Evolutionary conservation across 92 coral and sea anemone genomes (phyloP), one percentile per base, ranked within the genome.

Genomic region (Actinostola sp.): DNA sequence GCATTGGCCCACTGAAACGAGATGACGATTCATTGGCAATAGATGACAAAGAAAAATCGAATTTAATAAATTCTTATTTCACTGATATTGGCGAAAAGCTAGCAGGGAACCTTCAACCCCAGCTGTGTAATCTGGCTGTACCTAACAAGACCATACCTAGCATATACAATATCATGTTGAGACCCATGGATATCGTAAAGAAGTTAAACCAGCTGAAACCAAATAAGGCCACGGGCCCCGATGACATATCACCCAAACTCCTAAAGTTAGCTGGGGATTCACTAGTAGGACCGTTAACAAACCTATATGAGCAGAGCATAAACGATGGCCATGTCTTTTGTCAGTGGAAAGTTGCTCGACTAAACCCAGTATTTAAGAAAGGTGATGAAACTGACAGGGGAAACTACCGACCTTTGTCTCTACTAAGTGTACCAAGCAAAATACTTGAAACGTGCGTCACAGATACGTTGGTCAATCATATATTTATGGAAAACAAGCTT

Each of bases 351-450:
- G 4, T 16, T 31, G 69, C 79, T 23, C 71, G 63, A 50, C 29
- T 80, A 0, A 60, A 79, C 13, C 73, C 75, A 12, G 27, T 80
- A 15, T 71, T 33, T 39, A 80, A 80, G 65, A 72, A 71, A 63
- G 73, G 54, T 16, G 86, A 80, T 25, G 80, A 53, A 30, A 61
- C 80, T 13, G 68, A 72, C 32, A 53, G 16, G 20, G 80, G 52
- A 35, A 80, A 80, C 27, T 80, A 72, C 67, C n/a, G 80, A 29
- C 81, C 71, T 2, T 8, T 81, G 21, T 81, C 75, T 29, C 24
- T 73, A 3, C 71, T 73, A 13, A 32, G 86, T 19, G 44, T 81
- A 14, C 86, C 86, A 0, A 73, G 81, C 52, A 81, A 81, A 31
- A 73, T 81, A 27, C 20, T 81, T 21, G 81, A 75, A 49, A 26